Evolutionary conservation across 2,797 vertebrate species (phyloP), one percentile per base, ranked within the genome.

Genomic region (Micropoecilia bifurca): DNA sequence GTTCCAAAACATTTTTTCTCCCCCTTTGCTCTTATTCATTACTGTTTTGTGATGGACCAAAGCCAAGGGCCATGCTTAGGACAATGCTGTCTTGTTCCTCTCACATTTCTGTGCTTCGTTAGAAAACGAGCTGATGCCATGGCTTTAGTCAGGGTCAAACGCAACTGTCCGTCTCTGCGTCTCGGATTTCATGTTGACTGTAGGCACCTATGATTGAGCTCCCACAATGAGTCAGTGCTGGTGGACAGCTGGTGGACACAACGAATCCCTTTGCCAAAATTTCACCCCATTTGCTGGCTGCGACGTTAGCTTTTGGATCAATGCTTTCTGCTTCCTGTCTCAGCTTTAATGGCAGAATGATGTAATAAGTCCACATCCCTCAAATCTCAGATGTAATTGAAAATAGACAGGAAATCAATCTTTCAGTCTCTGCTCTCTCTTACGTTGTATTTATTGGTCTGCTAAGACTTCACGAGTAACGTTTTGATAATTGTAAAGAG

Each of bases 81-180:
- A 95, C 93, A 94, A 78, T 92, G 92, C 91, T 91, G 91, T 78
- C 80, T 83, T 73, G 88, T 85, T 87, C 89, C 77, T 94, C 93
- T 96, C 94, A 90, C 75, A 88, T 96, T 96, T 93, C 94, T 91
- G 88, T 80, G 87, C 89, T 87, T 90, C 45, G 83, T 92, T 84
- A 80, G 84, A 93, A 91, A 95, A 95, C 90, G 85, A 92, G 94
- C 95, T 95, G 94, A 96, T 94, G 92, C 50, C 84, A 83, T 83
- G 82, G 80, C 87, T 93, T 90, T 87, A 85, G 80, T 89, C 87
- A 90, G 88, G 90, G 92, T 92, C 92, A 91, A 91, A 89, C 86
- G n/a, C 88, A 72, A 82, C 71, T 69, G 88, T 86, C 87, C 91
- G 86, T 76, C 86, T 78, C 87, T 82, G 47, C 85, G 80, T 87